Evolutionary conservation across 2,888 invertebrate genomes (phyloP), one percentile per base, ranked within the genome.

Genomic region (Himalopsyche tibetana): DNA sequence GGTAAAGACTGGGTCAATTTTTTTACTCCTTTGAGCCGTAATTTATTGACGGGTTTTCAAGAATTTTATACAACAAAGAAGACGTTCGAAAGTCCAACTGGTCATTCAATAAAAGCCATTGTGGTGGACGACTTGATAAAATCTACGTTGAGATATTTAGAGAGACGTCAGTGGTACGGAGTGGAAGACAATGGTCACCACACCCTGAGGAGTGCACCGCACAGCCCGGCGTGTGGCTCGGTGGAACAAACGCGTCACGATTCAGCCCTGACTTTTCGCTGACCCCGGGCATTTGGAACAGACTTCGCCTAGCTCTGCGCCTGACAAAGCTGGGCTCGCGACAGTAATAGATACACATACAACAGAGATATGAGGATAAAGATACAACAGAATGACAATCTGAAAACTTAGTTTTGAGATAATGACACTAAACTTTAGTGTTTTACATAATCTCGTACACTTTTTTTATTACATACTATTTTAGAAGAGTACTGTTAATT

Each of bases 131-230:
- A 74, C 12, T 36, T 12, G 74, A 74, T 36, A 36, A 12, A 74
- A 36, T 36, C 36, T 74, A 74, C 28, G 74, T 74, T 74, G 15
- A 38, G 74, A 74, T 74, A 74, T 74, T 74, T 74, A 74, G 74
- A 74, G 74, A 36, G 19, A 74, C 36, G 74, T 36, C 74, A 74
- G 15, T 74, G 74, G 74, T 15, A 51, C 15, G 36, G 74, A 36
- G 9, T 36, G 12, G 74, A 28, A 74, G 74, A 74, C 74, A 74
- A 74, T 74, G 74, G 38, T 38, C 74, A 74, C 74, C 74, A 74
- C 74, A 74, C 74, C 74, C 74, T 74, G 74, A 74, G 74, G 74
- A 74, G 74, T 74, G 74, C 74, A 74, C 74, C 36, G 74, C 74
- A 5, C 38, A 36, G 4, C 74, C 38, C 74, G 74, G 12, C 38